Evolutionary conservation across 2,113 vertebrate species (phyloP).

Genomic region (Cichladusa arquata): DNA sequence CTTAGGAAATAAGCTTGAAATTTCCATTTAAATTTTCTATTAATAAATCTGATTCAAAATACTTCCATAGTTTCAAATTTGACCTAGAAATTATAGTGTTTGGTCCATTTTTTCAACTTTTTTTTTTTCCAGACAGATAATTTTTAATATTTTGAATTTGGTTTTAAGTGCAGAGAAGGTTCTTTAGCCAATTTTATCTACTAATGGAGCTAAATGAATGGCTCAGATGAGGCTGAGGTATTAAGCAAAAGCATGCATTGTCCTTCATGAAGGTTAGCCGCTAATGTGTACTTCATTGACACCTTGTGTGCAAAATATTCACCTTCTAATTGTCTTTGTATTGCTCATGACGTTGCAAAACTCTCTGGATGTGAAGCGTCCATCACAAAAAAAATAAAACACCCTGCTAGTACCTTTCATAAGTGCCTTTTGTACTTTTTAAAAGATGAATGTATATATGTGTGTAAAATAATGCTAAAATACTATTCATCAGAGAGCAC

Average conservation of each 20-base stretch:
- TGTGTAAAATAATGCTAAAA: not conserved
- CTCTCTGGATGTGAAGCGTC: not conserved
- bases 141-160: not conserved
- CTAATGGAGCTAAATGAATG: not conserved
- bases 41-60: not conserved
- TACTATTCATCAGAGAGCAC: not conserved
- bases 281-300: not conserved
- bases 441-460: not conserved
- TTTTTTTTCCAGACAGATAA: not conserved
- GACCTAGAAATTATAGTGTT: not conserved
- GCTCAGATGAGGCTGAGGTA: not conserved
- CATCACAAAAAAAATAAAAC: not conserved
- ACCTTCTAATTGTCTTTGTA: not conserved
- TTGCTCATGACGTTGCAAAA: not conserved
- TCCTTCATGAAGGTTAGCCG: not conserved
- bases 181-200: not conserved
- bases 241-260: not conserved
- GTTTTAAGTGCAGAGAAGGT: not conserved
- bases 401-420: not conserved
- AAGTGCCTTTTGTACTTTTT: not conserved
- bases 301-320: not conserved
- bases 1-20: not conserved
- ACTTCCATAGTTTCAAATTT: not conserved
- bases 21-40: not conserved
- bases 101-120: not conserved